Conservation (phyloP, 2,113 vertebrate genomes). For the Scatophagus argus region DNA sequence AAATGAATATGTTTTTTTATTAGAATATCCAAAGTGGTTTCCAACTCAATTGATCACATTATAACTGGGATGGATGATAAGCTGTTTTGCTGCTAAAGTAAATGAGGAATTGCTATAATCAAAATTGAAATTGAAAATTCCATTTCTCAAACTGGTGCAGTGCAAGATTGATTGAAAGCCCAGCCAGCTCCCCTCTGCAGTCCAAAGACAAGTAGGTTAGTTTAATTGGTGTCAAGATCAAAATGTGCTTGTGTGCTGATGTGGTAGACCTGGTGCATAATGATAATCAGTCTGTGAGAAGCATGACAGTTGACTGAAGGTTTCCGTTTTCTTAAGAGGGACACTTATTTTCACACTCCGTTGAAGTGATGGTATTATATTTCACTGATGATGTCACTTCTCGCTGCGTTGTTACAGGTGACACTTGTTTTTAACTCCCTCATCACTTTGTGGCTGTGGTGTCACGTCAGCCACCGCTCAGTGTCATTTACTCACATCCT, state of each 20-base stretch:
- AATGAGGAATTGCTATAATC: too few species aligned
- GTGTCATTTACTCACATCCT: background rate
- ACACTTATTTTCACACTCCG: conserved; percentile 55
- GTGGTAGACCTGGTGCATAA: conserved; percentile 1
- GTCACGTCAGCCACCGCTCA: conserved; percentile 11
- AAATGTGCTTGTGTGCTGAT: conserved; percentile 30
- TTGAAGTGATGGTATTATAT: conserved; percentile 48
- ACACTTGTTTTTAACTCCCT: conserved; percentile 14
- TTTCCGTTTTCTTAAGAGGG: conserved; percentile 37
- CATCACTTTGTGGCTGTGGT: conserved; percentile 6
- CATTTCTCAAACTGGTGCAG: too few species aligned
- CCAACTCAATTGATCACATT: background rate
- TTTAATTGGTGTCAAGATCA: too few species aligned
- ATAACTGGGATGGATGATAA: background rate
- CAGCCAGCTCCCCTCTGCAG: too few species aligned
- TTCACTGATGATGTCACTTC: conserved; percentile 28
- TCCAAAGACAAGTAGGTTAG: too few species aligned
- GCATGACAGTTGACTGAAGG: conserved; percentile 35
- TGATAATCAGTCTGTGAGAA: conserved; percentile 42
- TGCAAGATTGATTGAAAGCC: too few species aligned
- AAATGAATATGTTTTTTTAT: background rate
- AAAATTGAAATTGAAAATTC: too few species aligned
- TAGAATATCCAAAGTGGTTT: background rate
- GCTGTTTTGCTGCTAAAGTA: background rate
- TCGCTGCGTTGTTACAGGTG: conserved; percentile 11